Base-by-base conservation (phyloP, 1,140 invertebrate genomes). In the Drosophila kohkoa region DNA sequence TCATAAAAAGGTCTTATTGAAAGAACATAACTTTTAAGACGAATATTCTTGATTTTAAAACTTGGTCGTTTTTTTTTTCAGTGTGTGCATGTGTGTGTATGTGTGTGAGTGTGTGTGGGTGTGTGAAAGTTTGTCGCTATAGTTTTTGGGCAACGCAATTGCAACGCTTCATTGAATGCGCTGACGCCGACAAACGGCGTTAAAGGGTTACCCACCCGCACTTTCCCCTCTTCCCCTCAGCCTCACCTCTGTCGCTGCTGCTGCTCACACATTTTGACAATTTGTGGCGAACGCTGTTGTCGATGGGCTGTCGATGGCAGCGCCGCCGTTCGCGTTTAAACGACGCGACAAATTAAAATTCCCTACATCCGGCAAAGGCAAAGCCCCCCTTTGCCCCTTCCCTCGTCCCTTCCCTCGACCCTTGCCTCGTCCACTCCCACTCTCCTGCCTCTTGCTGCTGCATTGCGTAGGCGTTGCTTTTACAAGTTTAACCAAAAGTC, bases 301-400 rank as follows among this genome's bases (percentile, higher is more conserved):
- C 35, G 35, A 46, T 59, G 45, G 55, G n/a, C 58, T 75, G 72
- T 70, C 66, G 58, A 25, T 25, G 68, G 57, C 63, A 68, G 63
- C 52, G 71, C 45, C 72, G 77, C 43, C 72, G 77, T 35, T 78
- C 80, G 77, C 74, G 74, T 89, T 85, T 81, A 89, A 90, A 88
- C 86, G 77, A 89, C 86, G 85, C 86, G 86, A 89, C 86, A 90
- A 89, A 89, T 89, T 86, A 89, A 89, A 89, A 89, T 89, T 89
- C 85, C 85, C 86, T 82, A 89, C 79, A 90, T 89, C 85, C 85
- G 85, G 85, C 68, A 68, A 45, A 41, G 25, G 51, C 57, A 25
- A 28, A 45, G 3, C 41, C 8, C 10, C 13, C 32, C 11, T 69
- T 38, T 5, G n/a, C 46, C 57, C 35, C 2, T 15, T 10, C 55